These are phyloP conservation scores for Drosophila teissieri DNA, from an alignment of 1,140 invertebrate genomes.

Conservation along the genomic window DNA sequence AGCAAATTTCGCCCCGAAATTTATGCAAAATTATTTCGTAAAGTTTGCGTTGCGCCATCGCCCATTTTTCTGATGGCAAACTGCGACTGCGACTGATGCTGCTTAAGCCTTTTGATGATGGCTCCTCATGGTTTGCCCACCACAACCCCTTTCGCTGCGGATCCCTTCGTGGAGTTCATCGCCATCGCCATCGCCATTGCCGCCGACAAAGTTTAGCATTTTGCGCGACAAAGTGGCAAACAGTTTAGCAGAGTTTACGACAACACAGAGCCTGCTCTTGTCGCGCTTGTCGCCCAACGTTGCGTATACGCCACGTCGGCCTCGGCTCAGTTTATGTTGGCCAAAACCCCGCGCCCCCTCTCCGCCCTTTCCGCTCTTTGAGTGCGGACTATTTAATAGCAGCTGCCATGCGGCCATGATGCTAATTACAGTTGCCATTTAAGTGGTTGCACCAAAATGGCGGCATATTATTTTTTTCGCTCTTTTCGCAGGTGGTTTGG, in stretches of 20 bases:
- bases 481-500: constrained; percentile 7
- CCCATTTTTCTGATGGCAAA: constrained; percentile 62
- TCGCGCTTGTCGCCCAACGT: constrained; percentile 49
- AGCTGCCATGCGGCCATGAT: constrained; percentile 80
- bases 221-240: constrained; percentile 82
- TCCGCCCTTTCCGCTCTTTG: constrained; percentile 5
- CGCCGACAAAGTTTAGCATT: constrained; percentile 78
- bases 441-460: constrained; percentile 81
- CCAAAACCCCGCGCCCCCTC: not conserved
- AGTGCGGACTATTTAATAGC: constrained; percentile 74
- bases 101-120: constrained; percentile 83
- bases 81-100: constrained; percentile 59
- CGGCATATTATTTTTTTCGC: constrained; percentile 39
- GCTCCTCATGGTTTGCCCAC: constrained; percentile 26
- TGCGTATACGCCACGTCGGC: constrained; percentile 72
- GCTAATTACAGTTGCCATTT: constrained; percentile 82
- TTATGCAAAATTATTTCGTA: constrained; percentile 83
- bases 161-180: constrained; percentile 56
- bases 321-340: constrained; percentile 48
- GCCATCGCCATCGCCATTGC: constrained; percentile 57
- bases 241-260: constrained; percentile 83
- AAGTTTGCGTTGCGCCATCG: constrained; percentile 73
- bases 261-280: constrained; percentile 60
- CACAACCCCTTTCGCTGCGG: constrained; percentile 8
- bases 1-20: constrained; percentile 76